These are phyloP conservation scores for Emmelina monodactyla DNA, from an alignment of 2,888 invertebrate genomes.

Conservation along the genomic window DNA sequence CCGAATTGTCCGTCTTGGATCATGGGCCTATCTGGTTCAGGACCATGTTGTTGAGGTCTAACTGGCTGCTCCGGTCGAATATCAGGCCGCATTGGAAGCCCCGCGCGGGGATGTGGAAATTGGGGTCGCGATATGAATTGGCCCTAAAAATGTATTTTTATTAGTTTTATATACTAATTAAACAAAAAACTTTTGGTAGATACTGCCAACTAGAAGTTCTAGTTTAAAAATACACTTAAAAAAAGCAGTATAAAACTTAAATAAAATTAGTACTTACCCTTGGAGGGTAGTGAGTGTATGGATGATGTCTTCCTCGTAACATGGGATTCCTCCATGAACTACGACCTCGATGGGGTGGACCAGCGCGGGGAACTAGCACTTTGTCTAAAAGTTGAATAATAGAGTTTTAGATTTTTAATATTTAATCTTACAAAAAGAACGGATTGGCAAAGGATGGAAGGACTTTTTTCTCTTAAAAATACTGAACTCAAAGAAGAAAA, in stretches of 20 bases:
- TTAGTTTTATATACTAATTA: not conserved
- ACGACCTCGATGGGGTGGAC: slow-evolving; percentile 21
- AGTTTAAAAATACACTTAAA: not conserved
- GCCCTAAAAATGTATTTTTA: slow-evolving; percentile 25
- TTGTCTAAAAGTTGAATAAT: too few relatives aligned
- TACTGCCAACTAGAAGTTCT: not conserved
- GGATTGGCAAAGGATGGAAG: too few relatives aligned
- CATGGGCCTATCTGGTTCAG: slow-evolving; percentile 25
- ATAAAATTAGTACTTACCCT: not conserved
- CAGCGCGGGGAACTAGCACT: slow-evolving; percentile 40
- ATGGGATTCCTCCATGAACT: slow-evolving; percentile 38
- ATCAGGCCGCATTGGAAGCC: slow-evolving; percentile 13
- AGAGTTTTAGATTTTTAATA: too few relatives aligned
- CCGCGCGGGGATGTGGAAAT: slow-evolving; percentile 33
- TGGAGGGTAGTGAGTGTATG: not conserved
- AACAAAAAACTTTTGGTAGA: not conserved
- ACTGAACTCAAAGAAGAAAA: too few relatives aligned
- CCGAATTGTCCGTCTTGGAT: slow-evolving; percentile 25
- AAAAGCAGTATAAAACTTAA: not conserved
- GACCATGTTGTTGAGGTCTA: slow-evolving; percentile 6
- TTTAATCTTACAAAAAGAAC: too few relatives aligned
- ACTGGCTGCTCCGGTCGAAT: slow-evolving; percentile 10
- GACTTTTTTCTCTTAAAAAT: too few relatives aligned
- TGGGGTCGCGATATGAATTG: slow-evolving; percentile 35
- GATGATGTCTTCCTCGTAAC: slow-evolving; percentile 18